phyloP scores from a whole-genome alignment of 2,888 invertebrate species.

The Eremobia ochroleuca region DNA sequence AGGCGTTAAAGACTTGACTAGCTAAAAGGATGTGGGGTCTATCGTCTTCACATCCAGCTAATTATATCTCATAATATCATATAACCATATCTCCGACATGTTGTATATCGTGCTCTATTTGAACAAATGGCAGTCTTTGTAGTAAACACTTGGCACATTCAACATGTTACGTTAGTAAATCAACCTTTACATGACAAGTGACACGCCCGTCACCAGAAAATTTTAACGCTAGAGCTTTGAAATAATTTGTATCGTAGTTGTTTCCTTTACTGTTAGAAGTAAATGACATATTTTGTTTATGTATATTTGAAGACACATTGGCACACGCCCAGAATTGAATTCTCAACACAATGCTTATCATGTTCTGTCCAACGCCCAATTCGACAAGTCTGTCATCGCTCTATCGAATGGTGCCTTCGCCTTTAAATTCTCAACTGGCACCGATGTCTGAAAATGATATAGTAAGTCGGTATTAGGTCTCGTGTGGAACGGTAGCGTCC shows the following conservation, averaged over 20 bases:
- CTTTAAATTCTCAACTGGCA: conserved; percentile 20
- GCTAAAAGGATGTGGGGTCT: background rate
- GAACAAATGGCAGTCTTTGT: conserved; percentile 9
- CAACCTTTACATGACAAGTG: conserved; percentile 30
- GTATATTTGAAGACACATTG: conserved; percentile 26
- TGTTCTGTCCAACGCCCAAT: conserved; percentile 33
- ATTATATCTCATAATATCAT: background rate
- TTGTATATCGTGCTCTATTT: background rate
- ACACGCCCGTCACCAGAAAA: conserved; percentile 24
- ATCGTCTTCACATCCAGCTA: background rate
- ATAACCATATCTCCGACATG: background rate
- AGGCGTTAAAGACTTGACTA: background rate
- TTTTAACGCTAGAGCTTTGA: conserved; percentile 6
- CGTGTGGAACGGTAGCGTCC: background rate
- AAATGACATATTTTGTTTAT: conserved; percentile 32
- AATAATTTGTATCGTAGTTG: conserved; percentile 17
- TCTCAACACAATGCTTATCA: conserved; percentile 19
- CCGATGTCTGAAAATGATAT: conserved; percentile 9
- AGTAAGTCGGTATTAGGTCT: background rate
- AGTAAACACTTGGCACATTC: conserved; percentile 38
- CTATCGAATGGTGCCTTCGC: conserved; percentile 13
- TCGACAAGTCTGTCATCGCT: conserved; percentile 26
- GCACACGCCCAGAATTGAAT: conserved; percentile 42
- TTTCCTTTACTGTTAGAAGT: conserved; percentile 27
- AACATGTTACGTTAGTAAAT: conserved; percentile 23